A percentile compares a stretch with the other conserved stretches of the same genome.
Evolutionary conservation across 2,797 vertebrate genomes (phyloP).

Genomic region (Pseudotriccus pelzelni): DNA sequence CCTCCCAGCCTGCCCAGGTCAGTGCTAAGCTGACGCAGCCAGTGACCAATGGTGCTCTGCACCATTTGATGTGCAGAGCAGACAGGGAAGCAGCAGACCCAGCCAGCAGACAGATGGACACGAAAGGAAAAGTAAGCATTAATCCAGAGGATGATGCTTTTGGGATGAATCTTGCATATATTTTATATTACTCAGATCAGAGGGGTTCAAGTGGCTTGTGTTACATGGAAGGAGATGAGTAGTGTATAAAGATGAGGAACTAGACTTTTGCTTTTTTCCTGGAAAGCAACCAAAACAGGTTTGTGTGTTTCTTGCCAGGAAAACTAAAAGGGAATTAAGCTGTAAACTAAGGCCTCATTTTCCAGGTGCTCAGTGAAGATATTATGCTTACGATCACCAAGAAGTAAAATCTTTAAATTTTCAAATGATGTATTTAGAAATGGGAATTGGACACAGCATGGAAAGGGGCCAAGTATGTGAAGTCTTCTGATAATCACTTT

Average conservation of each 20-base stretch:
- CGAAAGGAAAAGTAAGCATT: background rate
- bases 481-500: background rate
- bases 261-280: background rate
- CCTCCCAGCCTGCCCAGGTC: background rate
- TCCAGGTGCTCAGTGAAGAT: background rate
- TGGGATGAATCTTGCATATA: background rate
- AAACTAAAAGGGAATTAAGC: background rate
- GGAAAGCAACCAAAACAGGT: background rate
- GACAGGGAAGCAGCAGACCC: background rate
- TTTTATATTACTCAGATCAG: background rate
- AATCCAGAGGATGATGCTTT: background rate
- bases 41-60: background rate
- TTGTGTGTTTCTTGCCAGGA: background rate
- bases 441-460: background rate
- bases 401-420: background rate
- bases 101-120: background rate
- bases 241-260: background rate
- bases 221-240: background rate
- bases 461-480: background rate
- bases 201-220: background rate
- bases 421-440: background rate
- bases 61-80: background rate
- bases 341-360: background rate
- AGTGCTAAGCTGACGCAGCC: background rate
- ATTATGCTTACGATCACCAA: background rate